Percentiles rank a stretch among this genome's conserved stretches.
Evolutionary conservation across 2,113 vertebrate genomes (phyloP).

Genomic region (Silurus glanis): DNA sequence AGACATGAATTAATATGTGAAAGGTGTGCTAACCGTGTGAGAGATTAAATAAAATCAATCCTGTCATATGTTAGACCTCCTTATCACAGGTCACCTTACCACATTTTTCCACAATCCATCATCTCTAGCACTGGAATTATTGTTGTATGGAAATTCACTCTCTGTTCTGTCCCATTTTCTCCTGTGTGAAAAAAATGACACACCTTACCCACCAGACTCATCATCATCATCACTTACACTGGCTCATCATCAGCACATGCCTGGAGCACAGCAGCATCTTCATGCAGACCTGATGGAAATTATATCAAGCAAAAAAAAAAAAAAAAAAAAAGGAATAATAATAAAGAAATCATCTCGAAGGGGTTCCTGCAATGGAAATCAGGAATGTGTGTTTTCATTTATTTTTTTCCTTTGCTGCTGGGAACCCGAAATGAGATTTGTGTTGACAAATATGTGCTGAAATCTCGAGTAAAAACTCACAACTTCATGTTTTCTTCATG

Average conservation of each 20-base stretch:
- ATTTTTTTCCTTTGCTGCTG: background rate
- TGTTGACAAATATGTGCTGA: background rate
- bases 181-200: background rate
- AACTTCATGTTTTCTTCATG: background rate
- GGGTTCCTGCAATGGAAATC: background rate
- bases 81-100: background rate
- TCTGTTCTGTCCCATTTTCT: background rate
- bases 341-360: background rate
- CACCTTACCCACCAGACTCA: background rate
- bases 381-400: background rate
- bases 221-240: background rate
- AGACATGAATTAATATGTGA: background rate
- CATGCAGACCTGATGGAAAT: background rate
- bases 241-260: background rate
- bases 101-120: slow-evolving; percentile 15
- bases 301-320: background rate
- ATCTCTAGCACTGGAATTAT: slow-evolving; percentile 9
- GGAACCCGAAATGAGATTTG: background rate
- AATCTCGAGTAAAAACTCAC: background rate
- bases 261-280: background rate
- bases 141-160: background rate
- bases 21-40: background rate
- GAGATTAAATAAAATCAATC: background rate
- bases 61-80: background rate
- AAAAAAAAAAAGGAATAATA: background rate